These are phyloP conservation scores for Drosophila erecta DNA, from an alignment of 1,140 invertebrate genomes.

Conservation along the genomic window DNA sequence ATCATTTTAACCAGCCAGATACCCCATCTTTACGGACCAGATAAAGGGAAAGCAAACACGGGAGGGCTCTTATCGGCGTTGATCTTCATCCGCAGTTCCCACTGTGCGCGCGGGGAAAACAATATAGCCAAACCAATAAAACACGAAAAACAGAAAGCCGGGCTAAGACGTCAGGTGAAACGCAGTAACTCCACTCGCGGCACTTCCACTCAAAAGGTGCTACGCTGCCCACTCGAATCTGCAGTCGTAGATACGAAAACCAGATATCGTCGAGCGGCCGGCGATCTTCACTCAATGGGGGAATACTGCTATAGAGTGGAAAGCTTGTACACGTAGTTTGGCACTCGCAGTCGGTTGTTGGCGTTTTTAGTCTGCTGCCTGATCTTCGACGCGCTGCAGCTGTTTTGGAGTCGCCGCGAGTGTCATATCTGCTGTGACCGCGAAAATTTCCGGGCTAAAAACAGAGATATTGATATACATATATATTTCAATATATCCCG, in stretches of 20 bases:
- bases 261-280: constrained; percentile 43
- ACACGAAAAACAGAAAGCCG: constrained; percentile 23
- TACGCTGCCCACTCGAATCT: constrained; percentile 53
- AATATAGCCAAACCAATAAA: constrained; percentile 30
- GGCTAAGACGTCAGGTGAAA: constrained; percentile 50
- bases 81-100: constrained; percentile 15
- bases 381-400: constrained; percentile 36
- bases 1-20: constrained; percentile 14
- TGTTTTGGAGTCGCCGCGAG: constrained; percentile 25
- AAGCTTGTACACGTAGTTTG: constrained; percentile 54
- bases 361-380: constrained; percentile 31
- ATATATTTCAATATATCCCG: not conserved
- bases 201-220: constrained; percentile 40
- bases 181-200: constrained; percentile 21
- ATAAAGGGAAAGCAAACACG: constrained; percentile 44
- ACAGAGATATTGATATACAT: constrained; percentile 3
- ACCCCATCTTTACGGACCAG: constrained; percentile 35
- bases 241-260: constrained; percentile 57
- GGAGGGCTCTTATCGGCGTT: constrained; percentile 16
- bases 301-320: constrained; percentile 31
- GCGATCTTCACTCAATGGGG: constrained; percentile 59
- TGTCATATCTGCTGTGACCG: constrained; percentile 46
- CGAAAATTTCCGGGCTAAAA: constrained; percentile 38
- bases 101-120: constrained; percentile 35
- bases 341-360: constrained; percentile 38